Conservation (phyloP, 2,113 vertebrate species). For the Alces alces region DNA sequence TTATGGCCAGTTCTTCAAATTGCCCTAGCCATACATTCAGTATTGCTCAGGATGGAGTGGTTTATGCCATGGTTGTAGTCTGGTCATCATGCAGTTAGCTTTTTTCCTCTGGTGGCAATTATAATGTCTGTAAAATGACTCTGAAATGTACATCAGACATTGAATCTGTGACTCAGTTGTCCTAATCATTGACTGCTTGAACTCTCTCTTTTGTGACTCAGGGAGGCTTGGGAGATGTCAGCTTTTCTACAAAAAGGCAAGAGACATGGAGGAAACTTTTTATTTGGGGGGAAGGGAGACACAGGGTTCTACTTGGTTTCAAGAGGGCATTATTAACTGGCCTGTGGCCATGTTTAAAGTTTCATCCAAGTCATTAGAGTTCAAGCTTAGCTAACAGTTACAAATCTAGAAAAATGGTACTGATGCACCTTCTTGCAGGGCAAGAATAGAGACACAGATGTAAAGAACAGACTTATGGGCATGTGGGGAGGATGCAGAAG, state of each 20-base stretch:
- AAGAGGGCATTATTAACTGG: not conserved
- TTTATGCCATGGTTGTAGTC: not conserved
- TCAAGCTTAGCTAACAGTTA: not conserved
- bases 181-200: not conserved
- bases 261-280: not conserved
- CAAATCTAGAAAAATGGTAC: not conserved
- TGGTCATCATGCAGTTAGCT: not conserved
- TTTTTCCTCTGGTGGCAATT: not conserved
- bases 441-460: not conserved
- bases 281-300: not conserved
- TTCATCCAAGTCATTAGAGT: not conserved
- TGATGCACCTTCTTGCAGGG: not conserved
- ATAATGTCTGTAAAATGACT: not conserved
- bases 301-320: not conserved
- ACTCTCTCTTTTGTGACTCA: not conserved
- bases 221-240: not conserved
- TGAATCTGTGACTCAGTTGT: not conserved
- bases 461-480: not conserved
- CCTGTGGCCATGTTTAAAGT: not conserved
- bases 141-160: not conserved
- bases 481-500: not conserved
- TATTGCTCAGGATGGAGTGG: not conserved
- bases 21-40: not conserved
- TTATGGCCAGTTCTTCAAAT: not conserved
- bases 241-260: not conserved